Base-by-base conservation (phyloP, 2,888 invertebrate species). In the Volucella zonaria region DNA sequence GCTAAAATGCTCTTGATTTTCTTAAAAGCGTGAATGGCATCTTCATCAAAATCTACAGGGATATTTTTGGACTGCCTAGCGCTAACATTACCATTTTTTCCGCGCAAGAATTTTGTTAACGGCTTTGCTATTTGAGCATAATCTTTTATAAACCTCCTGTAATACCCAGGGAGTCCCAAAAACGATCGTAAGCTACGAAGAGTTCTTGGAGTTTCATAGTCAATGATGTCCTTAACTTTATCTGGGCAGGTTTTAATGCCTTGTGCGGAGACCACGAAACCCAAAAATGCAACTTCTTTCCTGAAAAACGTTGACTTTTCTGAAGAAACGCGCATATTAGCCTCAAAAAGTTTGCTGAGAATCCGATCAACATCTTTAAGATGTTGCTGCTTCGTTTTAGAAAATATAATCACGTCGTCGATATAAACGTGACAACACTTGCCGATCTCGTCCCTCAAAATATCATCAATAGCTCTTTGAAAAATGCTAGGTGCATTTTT, bases 351-450 rank as follows among this genome's bases (percentile, higher is more conserved):
- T 54, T 66, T n/a, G 64, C 66, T 31, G n/a, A 62, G 23, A n/a
- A 62, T 14, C 23, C 31, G 23, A 8, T 42, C 64, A 8, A 70
- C 15, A 56, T 78, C 64, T 15, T 59, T 40, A 40, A 78, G 62
- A 10, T 78, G 70, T 15, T 78, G 12, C 47, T 75, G 31, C 31
- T 56, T 45, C 2, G 54, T 40, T 47, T 45, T 43, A 1, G 75
- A 82, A 66, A 82, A 86, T 8, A 82, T 68, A 6, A 86, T 78
- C 2, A 87, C 67, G 40, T 86, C 81, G n/a, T 87, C 86, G 9
- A 82, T 70, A 51, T 87, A 86, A 0, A 86, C 85, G 54, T 86
- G 76, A 31, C 81, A 86, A 4, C 43, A 77, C 67, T 78, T 87
- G 6, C 86, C 82, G n/a, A 86, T 86, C n/a, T 82, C 75, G 15